Evolutionary conservation across 2,888 invertebrate genomes (phyloP).

Genomic region (Mystacides longicornis): DNA sequence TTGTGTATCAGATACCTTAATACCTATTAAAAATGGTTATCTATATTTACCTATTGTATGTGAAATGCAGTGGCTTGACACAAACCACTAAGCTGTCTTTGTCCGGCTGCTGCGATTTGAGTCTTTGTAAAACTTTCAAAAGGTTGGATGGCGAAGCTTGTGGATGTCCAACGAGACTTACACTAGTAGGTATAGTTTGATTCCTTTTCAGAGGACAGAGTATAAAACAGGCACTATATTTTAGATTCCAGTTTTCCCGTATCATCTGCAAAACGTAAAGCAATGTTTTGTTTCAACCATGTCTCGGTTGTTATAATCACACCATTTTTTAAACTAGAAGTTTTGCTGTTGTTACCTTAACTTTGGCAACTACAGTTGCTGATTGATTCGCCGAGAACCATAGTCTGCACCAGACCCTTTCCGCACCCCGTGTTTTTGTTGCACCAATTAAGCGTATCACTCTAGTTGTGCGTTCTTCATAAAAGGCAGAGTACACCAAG

Average conservation of each 20-base stretch:
- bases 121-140: slow-evolving; percentile 33
- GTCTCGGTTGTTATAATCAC: no score
- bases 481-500: slow-evolving; percentile 87
- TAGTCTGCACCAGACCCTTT: slow-evolving; percentile 72
- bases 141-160: slow-evolving; percentile 58
- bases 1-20: no score
- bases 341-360: slow-evolving; percentile 49
- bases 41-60: slow-evolving; percentile 58
- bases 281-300: no score
- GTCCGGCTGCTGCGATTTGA: slow-evolving; percentile 33
- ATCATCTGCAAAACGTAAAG: slow-evolving; percentile 64
- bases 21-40: not conserved
- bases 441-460: slow-evolving; percentile 77
- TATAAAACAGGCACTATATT: slow-evolving; percentile 86
- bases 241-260: slow-evolving; percentile 88
- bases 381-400: slow-evolving; percentile 62
- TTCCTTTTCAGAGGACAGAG: slow-evolving; percentile 66
- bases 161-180: slow-evolving; percentile 59
- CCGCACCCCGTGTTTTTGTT: slow-evolving; percentile 78
- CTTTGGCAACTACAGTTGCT: slow-evolving; percentile 64
- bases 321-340: not conserved
- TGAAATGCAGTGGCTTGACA: slow-evolving; percentile 85
- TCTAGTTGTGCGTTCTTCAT: slow-evolving; percentile 65
- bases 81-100: slow-evolving; percentile 64
- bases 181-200: slow-evolving; percentile 55